Evolutionary conservation across 2,113 vertebrate genomes (phyloP).

Genomic region (Eptesicus fuscus): DNA sequence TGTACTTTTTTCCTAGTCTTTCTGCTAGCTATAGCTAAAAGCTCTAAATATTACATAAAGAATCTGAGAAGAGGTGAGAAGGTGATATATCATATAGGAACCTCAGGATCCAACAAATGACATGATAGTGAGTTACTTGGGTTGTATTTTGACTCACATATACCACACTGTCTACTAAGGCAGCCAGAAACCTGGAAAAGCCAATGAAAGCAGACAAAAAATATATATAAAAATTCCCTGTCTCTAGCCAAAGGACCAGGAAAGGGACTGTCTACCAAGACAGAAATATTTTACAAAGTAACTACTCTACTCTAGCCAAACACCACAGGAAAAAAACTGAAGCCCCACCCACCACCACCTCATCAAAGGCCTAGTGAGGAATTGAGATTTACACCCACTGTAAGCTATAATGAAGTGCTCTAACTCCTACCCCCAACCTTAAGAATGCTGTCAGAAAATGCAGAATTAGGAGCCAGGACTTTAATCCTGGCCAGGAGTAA

Average conservation of each 20-base stretch:
- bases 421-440: not conserved
- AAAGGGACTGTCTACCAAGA: not conserved
- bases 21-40: not conserved
- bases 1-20: not conserved
- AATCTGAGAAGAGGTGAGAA: not conserved
- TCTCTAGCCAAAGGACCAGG: not conserved
- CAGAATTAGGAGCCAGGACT: not conserved
- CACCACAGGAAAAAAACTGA: not conserved
- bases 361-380: not conserved
- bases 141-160: conserved; percentile 11
- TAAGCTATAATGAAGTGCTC: not conserved
- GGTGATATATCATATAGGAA: not conserved
- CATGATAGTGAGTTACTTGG: not conserved
- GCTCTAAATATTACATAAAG: not conserved
- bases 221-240: not conserved
- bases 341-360: not conserved
- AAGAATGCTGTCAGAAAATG: not conserved
- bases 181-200: not conserved
- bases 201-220: not conserved
- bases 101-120: not conserved
- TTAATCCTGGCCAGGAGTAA: not conserved
- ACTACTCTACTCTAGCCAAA: not conserved
- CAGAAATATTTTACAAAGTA: not conserved
- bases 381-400: not conserved
- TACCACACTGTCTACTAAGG: not conserved